Conservation (phyloP, 2,797 vertebrate genomes). For the Poeciliopsis infans region DNA sequence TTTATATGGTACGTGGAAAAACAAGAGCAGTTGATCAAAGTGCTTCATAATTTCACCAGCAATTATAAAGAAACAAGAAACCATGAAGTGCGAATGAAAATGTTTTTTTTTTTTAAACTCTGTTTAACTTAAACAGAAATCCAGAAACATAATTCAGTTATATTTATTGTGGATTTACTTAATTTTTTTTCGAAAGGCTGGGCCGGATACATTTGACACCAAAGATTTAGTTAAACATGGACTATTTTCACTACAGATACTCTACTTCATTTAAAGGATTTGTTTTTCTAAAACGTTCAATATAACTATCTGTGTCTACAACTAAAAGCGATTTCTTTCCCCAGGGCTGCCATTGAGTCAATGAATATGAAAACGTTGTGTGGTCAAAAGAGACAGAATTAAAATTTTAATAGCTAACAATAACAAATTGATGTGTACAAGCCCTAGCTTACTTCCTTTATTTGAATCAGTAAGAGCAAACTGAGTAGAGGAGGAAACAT, state of each 20-base stretch:
- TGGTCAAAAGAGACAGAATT: too few relatives aligned
- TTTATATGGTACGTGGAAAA: neutral
- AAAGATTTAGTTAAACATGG: neutral
- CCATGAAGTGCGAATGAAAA: neutral
- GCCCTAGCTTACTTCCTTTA: constrained; percentile 42
- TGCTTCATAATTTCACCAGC: neutral
- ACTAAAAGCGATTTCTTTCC: neutral
- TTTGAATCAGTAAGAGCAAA: constrained; percentile 65
- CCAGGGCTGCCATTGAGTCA: neutral
- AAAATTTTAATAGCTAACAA: constrained; percentile 26
- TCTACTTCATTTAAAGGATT: too few relatives aligned
- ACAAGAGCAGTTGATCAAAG: neutral
- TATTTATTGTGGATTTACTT: neutral
- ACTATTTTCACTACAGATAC: too few relatives aligned
- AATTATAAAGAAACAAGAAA: neutral
- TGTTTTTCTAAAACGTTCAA: neutral
- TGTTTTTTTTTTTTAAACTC: too few relatives aligned
- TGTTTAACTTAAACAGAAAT: neutral
- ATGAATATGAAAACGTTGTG: neutral
- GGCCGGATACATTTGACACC: neutral
- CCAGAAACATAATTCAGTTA: neutral
- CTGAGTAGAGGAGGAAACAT: constrained; percentile 33
- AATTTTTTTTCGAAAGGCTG: too few relatives aligned
- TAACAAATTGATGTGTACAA: constrained; percentile 39
- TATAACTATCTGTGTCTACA: neutral